Base-by-base conservation (phyloP, 2,888 invertebrate genomes). In the Metallyticus violacea region DNA sequence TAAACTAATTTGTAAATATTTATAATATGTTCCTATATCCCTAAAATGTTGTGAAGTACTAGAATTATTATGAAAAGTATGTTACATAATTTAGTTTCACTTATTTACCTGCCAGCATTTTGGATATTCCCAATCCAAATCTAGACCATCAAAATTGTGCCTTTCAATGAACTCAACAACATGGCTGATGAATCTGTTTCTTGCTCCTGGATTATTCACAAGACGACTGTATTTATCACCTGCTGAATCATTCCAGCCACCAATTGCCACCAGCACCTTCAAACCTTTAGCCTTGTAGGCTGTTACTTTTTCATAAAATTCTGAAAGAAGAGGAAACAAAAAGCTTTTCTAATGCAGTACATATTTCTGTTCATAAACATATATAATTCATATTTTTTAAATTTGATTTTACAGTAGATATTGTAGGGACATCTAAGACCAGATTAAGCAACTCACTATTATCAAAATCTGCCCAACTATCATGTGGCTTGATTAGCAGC, bases 121-220 rank as follows among this genome's bases (percentile, higher is more conserved):
- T 0, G 98, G 98, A 91, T 97, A 98, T 90, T 98, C 98, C 98
- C 98, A 98, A 91, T 98, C 98, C 30, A 98, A 93, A 91, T 99
- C 98, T 77, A 99, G 92, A 5, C 99, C 99, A 90, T 98, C 97
- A 89, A 98, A 98, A 86, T 95, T 95, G 89, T 97, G 94, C 88
- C 95, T 94, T 88, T 96, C 94, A 86, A 98, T 94, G 90, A 97
- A 98, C 89, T 96, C 94, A 0, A 97, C 89, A 0, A 96, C 96
- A 89, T 97, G 95, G 0, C 94, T 92, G 25, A 97, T 94, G 90
- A 98, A 98, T 88, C 94, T 94, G 30, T 94, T 93, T 86, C 97
- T 93, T 0, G 96, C 94, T 0, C 94, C 92, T 0, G 95, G 93
- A 90, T 94, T 96, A 91, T 96, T 96, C 0, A 97, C 97, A 62